phyloP scores from a whole-genome alignment of 2,888 invertebrate species.

The Ochropacha duplaris region DNA sequence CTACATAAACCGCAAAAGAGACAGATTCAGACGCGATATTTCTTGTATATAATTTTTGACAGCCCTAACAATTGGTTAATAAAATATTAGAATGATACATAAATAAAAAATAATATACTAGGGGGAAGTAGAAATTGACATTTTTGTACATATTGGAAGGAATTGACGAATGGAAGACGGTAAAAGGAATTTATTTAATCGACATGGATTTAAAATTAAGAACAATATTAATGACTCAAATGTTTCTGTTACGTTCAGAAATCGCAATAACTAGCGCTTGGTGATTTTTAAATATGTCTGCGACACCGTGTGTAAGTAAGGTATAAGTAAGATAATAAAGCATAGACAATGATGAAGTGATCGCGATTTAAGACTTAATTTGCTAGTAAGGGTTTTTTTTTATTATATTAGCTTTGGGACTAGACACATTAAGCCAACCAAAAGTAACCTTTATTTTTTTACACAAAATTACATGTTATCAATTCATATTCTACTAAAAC shows the following conservation, averaged over 20 bases:
- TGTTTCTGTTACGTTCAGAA: no score
- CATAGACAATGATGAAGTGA: constrained; percentile 7
- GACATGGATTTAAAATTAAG: constrained; percentile 6
- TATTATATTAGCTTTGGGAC: constrained; percentile 43
- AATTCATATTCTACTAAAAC: neutral
- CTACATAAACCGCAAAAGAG: no score
- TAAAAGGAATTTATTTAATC: constrained; percentile 49
- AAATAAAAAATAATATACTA: constrained; percentile 21
- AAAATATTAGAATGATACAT: neutral
- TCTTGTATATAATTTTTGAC: no score
- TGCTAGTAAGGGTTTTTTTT: constrained; percentile 10
- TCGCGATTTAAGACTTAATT: neutral
- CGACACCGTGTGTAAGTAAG: no score
- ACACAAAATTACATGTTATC: constrained; percentile 19
- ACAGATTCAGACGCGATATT: no score
- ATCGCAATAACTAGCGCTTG: no score
- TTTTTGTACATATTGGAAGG: constrained; percentile 79
- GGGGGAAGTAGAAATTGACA: constrained; percentile 75
- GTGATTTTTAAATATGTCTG: no score
- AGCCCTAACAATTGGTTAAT: neutral
- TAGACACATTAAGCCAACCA: constrained; percentile 55
- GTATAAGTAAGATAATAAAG: neutral
- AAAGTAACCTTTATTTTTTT: constrained; percentile 16
- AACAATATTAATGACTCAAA: neutral
- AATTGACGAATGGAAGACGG: constrained; percentile 80